Evolutionary conservation across 2,797 vertebrate genomes (phyloP).

Genomic region (Miichthys miiuy): DNA sequence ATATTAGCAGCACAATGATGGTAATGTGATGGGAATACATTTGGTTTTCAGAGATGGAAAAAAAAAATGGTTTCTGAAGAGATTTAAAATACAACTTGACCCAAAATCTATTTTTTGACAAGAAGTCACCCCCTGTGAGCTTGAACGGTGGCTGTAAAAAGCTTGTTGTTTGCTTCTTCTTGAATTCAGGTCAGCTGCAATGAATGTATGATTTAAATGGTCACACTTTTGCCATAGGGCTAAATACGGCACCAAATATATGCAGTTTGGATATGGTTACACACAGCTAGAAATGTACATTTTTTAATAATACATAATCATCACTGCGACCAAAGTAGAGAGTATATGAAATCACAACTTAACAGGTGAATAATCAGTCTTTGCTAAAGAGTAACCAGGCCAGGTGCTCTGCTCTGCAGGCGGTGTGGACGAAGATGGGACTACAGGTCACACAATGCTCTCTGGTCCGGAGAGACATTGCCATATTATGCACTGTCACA

Average conservation of each 20-base stretch:
- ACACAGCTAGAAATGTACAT: neutral
- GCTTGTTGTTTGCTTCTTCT: neutral
- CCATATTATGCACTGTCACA: neutral
- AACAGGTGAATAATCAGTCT: neutral
- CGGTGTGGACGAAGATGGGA: slow-evolving; percentile 2
- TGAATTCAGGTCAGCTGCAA: neutral
- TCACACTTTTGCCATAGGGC: neutral
- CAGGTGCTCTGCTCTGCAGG: neutral
- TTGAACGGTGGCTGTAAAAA: neutral
- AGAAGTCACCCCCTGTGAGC: neutral
- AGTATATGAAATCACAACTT: neutral
- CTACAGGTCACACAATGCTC: neutral
- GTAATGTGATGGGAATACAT: neutral
- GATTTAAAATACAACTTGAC: neutral
- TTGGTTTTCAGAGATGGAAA: neutral
- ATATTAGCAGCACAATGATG: neutral
- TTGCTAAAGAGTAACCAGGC: neutral
- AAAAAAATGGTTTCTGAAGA: neutral
- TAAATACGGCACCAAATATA: neutral
- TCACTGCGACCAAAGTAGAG: neutral
- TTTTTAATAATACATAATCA: neutral
- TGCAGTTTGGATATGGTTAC: neutral
- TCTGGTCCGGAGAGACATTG: neutral
- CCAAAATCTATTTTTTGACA: neutral
- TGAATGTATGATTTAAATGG: neutral